Conservation (phyloP, 1,140 invertebrate genomes). For the Wiebesia pumilae region DNA sequence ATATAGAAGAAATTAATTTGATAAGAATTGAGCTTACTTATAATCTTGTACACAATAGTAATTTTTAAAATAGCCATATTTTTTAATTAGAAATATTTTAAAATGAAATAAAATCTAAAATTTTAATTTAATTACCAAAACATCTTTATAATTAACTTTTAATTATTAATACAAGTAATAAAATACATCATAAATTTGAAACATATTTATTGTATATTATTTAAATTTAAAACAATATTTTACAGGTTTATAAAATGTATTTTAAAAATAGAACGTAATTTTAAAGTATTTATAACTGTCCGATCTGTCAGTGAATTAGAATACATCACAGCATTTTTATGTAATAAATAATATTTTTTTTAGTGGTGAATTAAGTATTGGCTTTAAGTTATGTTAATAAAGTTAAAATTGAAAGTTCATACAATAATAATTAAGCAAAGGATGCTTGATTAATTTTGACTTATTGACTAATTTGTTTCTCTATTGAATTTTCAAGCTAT, state of each 20-base stretch:
- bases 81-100: not conserved
- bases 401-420: no score
- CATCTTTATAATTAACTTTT: no score
- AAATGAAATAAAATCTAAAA: no score
- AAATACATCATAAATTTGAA: not conserved
- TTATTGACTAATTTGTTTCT: no score
- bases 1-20: not conserved
- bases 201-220: not conserved
- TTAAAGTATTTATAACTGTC: not conserved
- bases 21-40: not conserved
- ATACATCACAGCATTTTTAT: not conserved
- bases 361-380: no score
- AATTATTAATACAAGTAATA: not conserved
- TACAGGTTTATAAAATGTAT: not conserved
- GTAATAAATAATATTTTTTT: not conserved
- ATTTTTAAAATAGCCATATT: not conserved
- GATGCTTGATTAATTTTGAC: no score
- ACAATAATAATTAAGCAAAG: no score
- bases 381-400: no score
- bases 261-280: not conserved
- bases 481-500: no score
- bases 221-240: conserved; percentile 9
- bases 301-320: not conserved
- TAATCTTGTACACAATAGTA: not conserved
- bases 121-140: no score